Evolutionary conservation across 1,140 invertebrate species (phyloP).

Genomic region (Choristoneura fumiferana): DNA sequence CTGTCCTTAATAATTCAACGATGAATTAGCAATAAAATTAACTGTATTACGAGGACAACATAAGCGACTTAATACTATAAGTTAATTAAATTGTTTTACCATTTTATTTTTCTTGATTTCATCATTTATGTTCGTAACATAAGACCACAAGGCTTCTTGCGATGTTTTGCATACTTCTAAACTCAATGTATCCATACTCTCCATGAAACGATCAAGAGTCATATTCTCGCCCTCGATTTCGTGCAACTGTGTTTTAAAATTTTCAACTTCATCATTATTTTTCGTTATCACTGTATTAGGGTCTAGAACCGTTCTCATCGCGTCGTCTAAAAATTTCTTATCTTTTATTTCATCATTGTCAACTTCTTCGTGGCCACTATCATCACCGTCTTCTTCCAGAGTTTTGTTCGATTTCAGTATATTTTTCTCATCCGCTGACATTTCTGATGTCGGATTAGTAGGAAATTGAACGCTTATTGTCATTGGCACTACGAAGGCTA

Average conservation of each 20-base stretch:
- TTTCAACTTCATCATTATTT: slow-evolving; percentile 46
- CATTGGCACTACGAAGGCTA: slow-evolving; percentile 26
- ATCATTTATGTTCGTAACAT: slow-evolving; percentile 61
- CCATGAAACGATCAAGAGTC: slow-evolving; percentile 58
- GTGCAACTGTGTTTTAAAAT: slow-evolving; percentile 55
- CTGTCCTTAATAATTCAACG: too few relatives aligned
- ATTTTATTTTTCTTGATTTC: slow-evolving; percentile 66
- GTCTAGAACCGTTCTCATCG: slow-evolving; percentile 61
- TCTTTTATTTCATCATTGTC: slow-evolving; percentile 55
- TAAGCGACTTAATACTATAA: too few relatives aligned
- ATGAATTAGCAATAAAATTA: too few relatives aligned
- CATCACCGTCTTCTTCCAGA: slow-evolving; percentile 50
- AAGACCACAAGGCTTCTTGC: slow-evolving; percentile 63
- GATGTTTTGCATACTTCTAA: slow-evolving; percentile 69
- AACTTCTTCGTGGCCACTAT: slow-evolving; percentile 60
- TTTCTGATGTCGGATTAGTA: slow-evolving; percentile 60
- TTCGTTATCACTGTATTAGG: slow-evolving; percentile 51
- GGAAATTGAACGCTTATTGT: slow-evolving; percentile 46
- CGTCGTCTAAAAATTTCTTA: slow-evolving; percentile 62
- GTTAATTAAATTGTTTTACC: slow-evolving; percentile 48
- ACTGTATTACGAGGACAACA: too few relatives aligned
- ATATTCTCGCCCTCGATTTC: slow-evolving; percentile 56
- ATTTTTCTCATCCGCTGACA: slow-evolving; percentile 63
- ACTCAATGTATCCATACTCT: slow-evolving; percentile 67
- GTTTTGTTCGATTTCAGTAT: slow-evolving; percentile 48